Conservation (phyloP, 1,140 invertebrate species). For the Thrips palmi region DNA sequence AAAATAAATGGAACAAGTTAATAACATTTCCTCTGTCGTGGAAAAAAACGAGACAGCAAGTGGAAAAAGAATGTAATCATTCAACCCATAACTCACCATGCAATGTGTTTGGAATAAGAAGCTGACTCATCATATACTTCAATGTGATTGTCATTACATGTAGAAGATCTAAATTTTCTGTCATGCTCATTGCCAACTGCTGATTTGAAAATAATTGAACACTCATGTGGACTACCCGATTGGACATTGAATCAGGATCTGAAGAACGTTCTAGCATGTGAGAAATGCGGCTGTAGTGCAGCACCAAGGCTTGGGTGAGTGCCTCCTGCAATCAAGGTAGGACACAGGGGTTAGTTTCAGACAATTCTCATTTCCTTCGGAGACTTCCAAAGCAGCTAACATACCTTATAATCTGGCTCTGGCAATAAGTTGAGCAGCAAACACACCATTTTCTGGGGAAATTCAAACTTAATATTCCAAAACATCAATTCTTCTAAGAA, state of each 20-base stretch:
- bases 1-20: conserved; percentile 11
- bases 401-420: conserved; percentile 83
- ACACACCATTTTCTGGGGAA: conserved; percentile 91
- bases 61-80: neutral
- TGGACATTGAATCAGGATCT: conserved; percentile 80
- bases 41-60: conserved; percentile 1
- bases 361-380: too few species aligned
- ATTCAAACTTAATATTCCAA: conserved; percentile 95
- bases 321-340: conserved; percentile 43
- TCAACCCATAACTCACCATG: conserved; percentile 40
- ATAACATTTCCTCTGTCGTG: neutral
- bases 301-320: conserved; percentile 81
- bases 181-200: conserved; percentile 72
- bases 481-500: conserved; percentile 92
- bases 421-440: conserved; percentile 90
- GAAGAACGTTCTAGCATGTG: conserved; percentile 69
- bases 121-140: conserved; percentile 83
- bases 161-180: conserved; percentile 70
- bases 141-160: conserved; percentile 90
- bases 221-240: conserved; percentile 90
- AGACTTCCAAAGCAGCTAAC: neutral
- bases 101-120: conserved; percentile 68
- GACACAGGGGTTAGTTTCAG: neutral
- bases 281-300: conserved; percentile 88
- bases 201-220: conserved; percentile 93